Conservation (phyloP, 35 echinoderm and acorn worm species). For the Chiridota heheva region DNA sequence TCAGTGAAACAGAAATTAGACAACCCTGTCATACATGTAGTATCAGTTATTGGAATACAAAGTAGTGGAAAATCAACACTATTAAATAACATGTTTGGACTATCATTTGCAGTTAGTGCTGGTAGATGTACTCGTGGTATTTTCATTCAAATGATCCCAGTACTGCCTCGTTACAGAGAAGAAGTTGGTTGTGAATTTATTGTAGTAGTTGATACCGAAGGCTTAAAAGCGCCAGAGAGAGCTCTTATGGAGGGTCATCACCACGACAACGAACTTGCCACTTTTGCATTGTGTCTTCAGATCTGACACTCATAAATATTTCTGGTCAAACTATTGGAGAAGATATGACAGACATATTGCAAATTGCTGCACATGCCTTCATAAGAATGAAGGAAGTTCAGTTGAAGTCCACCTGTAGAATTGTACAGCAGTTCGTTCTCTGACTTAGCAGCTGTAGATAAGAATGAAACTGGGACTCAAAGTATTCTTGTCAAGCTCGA, state of each 20-base stretch:
- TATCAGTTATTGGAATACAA: constrained; percentile 42
- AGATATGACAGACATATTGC: constrained; percentile 34
- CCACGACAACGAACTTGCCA: constrained; percentile 46
- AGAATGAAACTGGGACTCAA: background rate
- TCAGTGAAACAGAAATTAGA: background rate
- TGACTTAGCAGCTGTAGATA: constrained; percentile 17
- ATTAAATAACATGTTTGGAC: constrained; percentile 40
- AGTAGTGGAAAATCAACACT: constrained; percentile 46
- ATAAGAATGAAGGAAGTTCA: constrained; percentile 25
- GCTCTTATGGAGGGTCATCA: background rate
- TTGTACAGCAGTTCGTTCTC: constrained; percentile 25
- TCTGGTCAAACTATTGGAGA: constrained; percentile 20
- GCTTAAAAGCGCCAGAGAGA: constrained; percentile 29
- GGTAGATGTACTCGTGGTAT: constrained; percentile 44
- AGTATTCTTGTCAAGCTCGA: background rate
- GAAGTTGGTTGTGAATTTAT: constrained; percentile 2
- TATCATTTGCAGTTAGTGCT: constrained; percentile 30
- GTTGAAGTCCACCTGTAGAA: constrained; percentile 15
- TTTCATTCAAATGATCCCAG: constrained; percentile 32
- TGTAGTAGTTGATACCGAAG: constrained; percentile 36
- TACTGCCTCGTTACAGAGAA: background rate
- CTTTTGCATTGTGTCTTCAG: constrained; percentile 24
- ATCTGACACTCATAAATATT: constrained; percentile 35
- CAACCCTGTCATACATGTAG: background rate
- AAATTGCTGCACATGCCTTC: constrained; percentile 40